Evolutionary conservation across 2,113 vertebrate genomes (phyloP).

Genomic region (Austrofundulus limnaeus): DNA sequence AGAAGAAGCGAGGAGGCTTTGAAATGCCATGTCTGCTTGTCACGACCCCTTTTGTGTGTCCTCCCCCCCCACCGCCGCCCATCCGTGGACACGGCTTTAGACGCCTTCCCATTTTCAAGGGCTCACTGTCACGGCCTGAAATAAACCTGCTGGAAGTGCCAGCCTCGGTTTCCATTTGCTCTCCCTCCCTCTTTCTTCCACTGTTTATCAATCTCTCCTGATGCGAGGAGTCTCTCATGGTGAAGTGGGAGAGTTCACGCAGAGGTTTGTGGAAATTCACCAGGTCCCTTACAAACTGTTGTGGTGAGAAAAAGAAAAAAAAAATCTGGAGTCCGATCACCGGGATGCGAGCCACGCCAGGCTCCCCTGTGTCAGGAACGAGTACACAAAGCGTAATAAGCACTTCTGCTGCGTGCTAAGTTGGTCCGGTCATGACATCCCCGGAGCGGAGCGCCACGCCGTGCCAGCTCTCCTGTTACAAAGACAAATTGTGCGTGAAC

Average conservation of each 20-base stretch:
- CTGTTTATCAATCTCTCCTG: constrained; percentile 72
- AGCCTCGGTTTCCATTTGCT: constrained; percentile 74
- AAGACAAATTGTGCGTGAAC: constrained; percentile 77
- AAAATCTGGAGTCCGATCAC: constrained; percentile 68
- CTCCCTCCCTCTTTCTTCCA: constrained; percentile 51
- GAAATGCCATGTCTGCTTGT: constrained; percentile 78
- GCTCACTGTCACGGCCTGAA: constrained; percentile 76
- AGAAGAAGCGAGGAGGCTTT: constrained; percentile 71
- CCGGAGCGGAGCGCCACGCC: constrained; percentile 50
- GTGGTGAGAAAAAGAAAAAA: constrained; percentile 73
- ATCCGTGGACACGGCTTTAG: constrained; percentile 70
- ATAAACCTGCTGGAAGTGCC: constrained; percentile 75
- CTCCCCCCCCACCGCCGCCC: constrained; percentile 62
- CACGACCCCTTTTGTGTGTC: constrained; percentile 74
- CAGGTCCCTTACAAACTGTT: constrained; percentile 70
- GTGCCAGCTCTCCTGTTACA: constrained; percentile 74
- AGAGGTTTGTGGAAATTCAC: constrained; percentile 76
- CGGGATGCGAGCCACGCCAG: constrained; percentile 69
- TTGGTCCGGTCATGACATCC: constrained; percentile 74
- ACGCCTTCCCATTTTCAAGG: constrained; percentile 68
- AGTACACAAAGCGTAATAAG: constrained; percentile 74
- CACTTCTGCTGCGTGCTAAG: constrained; percentile 71
- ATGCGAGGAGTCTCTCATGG: constrained; percentile 73
- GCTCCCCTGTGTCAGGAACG: constrained; percentile 72
- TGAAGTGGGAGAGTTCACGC: constrained; percentile 67